phyloP scores from a whole-genome alignment of 2,888 invertebrate genomes.

The Syrista parreyssii region DNA sequence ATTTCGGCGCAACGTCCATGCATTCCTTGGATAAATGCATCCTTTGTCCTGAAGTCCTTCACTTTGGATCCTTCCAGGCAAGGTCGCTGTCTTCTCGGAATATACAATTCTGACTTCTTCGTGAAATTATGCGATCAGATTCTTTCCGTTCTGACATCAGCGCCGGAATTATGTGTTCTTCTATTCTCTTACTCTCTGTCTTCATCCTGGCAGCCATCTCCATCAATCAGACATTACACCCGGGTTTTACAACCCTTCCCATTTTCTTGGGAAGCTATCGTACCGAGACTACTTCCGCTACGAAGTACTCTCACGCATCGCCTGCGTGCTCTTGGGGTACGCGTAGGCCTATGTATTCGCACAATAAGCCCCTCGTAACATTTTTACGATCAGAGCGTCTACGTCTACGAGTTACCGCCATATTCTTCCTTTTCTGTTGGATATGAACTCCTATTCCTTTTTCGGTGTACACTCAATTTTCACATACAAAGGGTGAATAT shows the following conservation, averaged over 20 bases:
- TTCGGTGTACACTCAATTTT: background rate
- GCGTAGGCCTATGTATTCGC: constrained; percentile 32
- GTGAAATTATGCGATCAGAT: background rate
- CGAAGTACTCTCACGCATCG: constrained; percentile 42
- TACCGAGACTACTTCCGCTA: constrained; percentile 45
- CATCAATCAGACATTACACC: constrained; percentile 23
- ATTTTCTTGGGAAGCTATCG: constrained; percentile 26
- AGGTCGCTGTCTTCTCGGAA: background rate
- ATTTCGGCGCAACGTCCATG: constrained; percentile 30
- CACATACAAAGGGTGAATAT: background rate
- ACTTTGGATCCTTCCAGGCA: background rate
- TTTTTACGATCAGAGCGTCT: constrained; percentile 50
- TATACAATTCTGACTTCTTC: background rate
- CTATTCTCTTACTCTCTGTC: constrained; percentile 14
- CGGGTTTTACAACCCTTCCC: constrained; percentile 26
- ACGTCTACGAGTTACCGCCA: constrained; percentile 18
- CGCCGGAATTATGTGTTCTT: background rate
- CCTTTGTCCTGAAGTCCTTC: constrained; percentile 23
- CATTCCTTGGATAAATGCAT: constrained; percentile 32
- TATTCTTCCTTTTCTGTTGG: background rate
- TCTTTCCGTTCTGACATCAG: background rate
- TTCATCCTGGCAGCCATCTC: background rate
- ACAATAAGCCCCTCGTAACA: constrained; percentile 53
- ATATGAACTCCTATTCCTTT: background rate
- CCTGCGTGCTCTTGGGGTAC: constrained; percentile 12